Conservation (phyloP, 2,113 vertebrate genomes). For the Spermophilus dauricus region DNA sequence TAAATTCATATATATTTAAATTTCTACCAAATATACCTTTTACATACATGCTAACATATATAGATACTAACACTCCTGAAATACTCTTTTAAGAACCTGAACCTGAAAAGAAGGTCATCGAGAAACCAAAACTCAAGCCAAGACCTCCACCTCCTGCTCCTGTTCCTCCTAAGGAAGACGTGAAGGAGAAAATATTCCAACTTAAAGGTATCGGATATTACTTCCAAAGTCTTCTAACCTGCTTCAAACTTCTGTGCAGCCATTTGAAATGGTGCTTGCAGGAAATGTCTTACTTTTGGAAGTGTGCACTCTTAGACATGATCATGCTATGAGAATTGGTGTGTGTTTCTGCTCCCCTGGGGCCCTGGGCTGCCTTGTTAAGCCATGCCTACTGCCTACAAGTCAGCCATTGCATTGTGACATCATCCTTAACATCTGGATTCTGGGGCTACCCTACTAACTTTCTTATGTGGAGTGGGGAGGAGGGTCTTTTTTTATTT, state of each 20-base stretch:
- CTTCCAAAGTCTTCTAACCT: conserved; percentile 60
- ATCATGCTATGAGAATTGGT: background rate
- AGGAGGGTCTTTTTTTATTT: conserved; percentile 33
- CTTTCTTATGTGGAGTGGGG: background rate
- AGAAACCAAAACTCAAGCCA: conserved; percentile 89
- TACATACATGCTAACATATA: conserved; percentile 1
- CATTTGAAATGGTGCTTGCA: conserved; percentile 69
- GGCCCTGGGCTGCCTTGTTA: background rate
- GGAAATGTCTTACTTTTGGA: conserved; percentile 45
- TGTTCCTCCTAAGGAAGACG: conserved; percentile 87
- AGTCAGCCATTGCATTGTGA: background rate
- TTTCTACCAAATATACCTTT: background rate
- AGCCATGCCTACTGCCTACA: background rate
- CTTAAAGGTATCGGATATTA: conserved; percentile 89
- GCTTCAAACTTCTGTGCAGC: conserved; percentile 54
- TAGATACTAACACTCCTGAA: conserved; percentile 82
- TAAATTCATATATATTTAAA: background rate
- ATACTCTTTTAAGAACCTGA: conserved; percentile 89
- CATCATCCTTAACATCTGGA: background rate
- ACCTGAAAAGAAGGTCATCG: conserved; percentile 89
- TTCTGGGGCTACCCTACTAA: background rate
- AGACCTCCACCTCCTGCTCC: conserved; percentile 84
- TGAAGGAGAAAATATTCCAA: conserved; percentile 88
- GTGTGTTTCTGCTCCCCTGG: background rate
- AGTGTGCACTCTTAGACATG: conserved; percentile 64